Base-by-base conservation (phyloP, 2,888 invertebrate species). In the Drosophila nigritarsus region DNA sequence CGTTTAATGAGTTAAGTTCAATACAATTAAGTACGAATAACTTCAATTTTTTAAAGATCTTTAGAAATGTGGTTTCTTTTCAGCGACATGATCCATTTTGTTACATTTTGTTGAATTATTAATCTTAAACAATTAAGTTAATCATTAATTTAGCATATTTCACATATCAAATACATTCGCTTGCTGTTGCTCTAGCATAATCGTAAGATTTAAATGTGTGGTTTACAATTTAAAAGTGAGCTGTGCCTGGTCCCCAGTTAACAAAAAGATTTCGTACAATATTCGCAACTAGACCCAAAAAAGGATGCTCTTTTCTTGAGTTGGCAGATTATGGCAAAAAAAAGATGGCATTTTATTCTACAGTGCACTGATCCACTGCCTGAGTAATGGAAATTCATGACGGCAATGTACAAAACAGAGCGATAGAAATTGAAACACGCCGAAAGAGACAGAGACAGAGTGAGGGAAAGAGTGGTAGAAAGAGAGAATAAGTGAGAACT, bases 361-460 rank as follows among this genome's bases (percentile, higher is more conserved):
- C 42, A 15, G 56, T 56, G 30, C 42, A 20, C n/a, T 45, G 56
- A 60, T 56, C 40, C 61, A 53, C 58, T 61, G 59, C 63, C 77
- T 86, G 75, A 83, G 82, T 83, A 87, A 83, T 83, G 84, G 84
- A 87, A 87, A 83, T 87, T 87, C 84, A 84, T 83, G 83, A 62
- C 45, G 51, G 53, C 65, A 67, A 66, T 59, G 65, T 65, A 60
- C 49, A 53, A 49, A 59, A 50, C 48, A 40, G 73, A 8, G 24
- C 34, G 15, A 30, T 27, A 56, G 56, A 42, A 42, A 55, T 55
- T 29, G 40, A 8, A 42, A 42, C 29, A 50, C 29, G 18, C 11
- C 11, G 3, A n/a, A 18, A 20, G 29, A 30, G 15, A n/a, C 1
- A 40, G 5, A 30, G 42, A 24, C 36, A 11, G 15, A 40, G 38